Percentiles rank a stretch among this genome's conserved stretches.
These are phyloP conservation scores for Porphyrio hochstetteri DNA, from an alignment of 2,113 vertebrate genomes.

Conservation along the genomic window DNA sequence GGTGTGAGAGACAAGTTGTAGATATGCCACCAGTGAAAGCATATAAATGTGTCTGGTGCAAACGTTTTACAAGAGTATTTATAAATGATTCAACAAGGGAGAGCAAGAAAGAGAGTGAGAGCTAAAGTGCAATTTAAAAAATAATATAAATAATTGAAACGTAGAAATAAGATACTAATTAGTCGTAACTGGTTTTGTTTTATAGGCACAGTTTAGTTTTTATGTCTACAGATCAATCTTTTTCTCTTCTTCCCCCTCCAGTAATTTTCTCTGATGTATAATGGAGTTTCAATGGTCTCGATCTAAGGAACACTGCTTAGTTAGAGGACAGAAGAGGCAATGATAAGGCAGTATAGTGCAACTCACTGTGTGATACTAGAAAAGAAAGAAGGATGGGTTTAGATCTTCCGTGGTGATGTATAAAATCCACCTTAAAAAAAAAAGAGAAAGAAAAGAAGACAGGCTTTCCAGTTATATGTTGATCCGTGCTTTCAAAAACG, in stretches of 20 bases:
- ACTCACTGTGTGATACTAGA: slow-evolving; percentile 64
- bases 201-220: slow-evolving; percentile 74
- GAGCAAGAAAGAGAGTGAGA: neutral
- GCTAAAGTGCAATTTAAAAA: slow-evolving; percentile 83
- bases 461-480: slow-evolving; percentile 73
- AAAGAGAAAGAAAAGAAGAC: neutral
- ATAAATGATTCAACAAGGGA: slow-evolving; percentile 64
- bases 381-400: slow-evolving; percentile 58
- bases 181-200: slow-evolving; percentile 62
- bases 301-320: slow-evolving; percentile 57
- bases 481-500: slow-evolving; percentile 55
- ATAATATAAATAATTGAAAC: slow-evolving; percentile 81
- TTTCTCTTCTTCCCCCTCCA: slow-evolving; percentile 57
- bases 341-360: slow-evolving; percentile 73
- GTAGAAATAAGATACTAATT: slow-evolving; percentile 74
- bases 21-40: slow-evolving; percentile 62
- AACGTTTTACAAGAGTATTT: slow-evolving; percentile 53
- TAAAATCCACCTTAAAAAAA: slow-evolving; percentile 37
- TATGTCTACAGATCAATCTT: slow-evolving; percentile 65
- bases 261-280: slow-evolving; percentile 57
- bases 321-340: slow-evolving; percentile 67
- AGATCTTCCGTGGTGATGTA: slow-evolving; percentile 36
- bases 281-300: slow-evolving; percentile 64
- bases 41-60: slow-evolving; percentile 66
- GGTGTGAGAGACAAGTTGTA: slow-evolving; percentile 58